Evolutionary conservation across 2,113 vertebrate genomes (phyloP).

Genomic region (Pelvicachromis taeniatus): DNA sequence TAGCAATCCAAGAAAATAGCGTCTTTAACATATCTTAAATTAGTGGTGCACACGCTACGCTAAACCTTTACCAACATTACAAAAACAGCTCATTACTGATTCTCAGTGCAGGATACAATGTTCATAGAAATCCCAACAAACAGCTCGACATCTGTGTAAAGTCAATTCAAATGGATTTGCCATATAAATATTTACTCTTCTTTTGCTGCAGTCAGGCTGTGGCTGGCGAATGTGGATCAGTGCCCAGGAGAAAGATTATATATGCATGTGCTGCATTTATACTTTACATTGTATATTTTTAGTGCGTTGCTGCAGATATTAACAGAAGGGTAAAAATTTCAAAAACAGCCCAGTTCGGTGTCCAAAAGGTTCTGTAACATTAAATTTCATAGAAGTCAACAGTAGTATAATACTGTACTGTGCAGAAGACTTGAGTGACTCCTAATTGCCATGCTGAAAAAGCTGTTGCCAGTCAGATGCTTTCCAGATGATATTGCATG

Average conservation of each 20-base stretch:
- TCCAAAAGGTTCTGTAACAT: neutral
- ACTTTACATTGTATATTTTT: neutral
- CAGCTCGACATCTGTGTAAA: conserved; percentile 1
- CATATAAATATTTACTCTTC: conserved; percentile 7
- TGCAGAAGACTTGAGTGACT: neutral
- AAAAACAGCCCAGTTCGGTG: neutral
- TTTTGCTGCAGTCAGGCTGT: neutral
- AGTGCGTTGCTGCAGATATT: neutral
- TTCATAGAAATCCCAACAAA: neutral
- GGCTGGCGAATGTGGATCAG: conserved; percentile 7
- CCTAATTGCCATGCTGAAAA: neutral
- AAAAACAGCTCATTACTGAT: neutral
- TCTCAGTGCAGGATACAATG: neutral
- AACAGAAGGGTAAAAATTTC: neutral
- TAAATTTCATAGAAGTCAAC: neutral
- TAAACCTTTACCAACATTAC: neutral
- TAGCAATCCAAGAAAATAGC: neutral
- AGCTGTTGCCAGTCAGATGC: no score
- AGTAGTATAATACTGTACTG: neutral
- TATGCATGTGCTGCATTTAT: neutral
- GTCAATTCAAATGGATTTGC: conserved; percentile 4
- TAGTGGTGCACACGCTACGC: neutral
- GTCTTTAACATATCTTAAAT: neutral
- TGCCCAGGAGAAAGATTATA: neutral
- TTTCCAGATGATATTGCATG: neutral